Percentiles rank a stretch among this genome's conserved stretches.
Conservation (phyloP, 2,113 vertebrate species). For the Hylia prasina region DNA sequence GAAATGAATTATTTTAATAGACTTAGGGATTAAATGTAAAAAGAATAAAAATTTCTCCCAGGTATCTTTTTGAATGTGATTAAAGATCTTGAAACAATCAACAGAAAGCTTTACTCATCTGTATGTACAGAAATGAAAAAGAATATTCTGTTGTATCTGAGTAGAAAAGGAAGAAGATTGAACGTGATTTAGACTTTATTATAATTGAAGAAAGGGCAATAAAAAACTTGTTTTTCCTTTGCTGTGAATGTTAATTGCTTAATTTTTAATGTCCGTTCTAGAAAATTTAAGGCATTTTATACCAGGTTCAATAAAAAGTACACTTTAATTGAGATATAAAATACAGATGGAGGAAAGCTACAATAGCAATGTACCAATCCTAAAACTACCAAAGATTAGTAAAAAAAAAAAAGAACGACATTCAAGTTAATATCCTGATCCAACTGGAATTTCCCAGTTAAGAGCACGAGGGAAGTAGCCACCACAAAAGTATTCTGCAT, state of each 20-base stretch:
- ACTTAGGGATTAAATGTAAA: background rate
- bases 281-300: background rate
- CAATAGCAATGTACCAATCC: background rate
- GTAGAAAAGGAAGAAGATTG: background rate
- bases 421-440: background rate
- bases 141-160: background rate
- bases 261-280: background rate
- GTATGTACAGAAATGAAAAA: background rate
- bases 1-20: background rate
- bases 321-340: background rate
- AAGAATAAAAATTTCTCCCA: background rate
- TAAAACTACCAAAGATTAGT: background rate
- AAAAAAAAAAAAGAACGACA: background rate
- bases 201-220: background rate
- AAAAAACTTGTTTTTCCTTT: background rate
- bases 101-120: background rate
- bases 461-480: background rate
- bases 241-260: background rate
- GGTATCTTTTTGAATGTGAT: background rate
- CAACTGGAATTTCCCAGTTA: background rate
- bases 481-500: background rate
- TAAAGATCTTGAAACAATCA: background rate
- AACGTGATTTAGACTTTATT: background rate
- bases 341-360: background rate
- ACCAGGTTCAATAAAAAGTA: background rate